Base-by-base conservation (phyloP, 1,140 invertebrate species). In the Eumaeus atala region DNA sequence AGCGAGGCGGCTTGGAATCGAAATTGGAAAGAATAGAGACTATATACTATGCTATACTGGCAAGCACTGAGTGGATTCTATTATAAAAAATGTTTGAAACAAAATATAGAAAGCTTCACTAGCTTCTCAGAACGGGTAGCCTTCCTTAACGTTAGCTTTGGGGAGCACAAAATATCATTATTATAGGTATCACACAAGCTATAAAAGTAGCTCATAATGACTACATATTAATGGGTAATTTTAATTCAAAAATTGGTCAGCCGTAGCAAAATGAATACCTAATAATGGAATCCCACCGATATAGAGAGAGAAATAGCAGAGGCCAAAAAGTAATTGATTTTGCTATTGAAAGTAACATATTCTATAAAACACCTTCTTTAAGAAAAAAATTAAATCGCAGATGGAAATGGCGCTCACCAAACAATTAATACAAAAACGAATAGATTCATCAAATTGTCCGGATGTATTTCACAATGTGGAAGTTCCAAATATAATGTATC, bases 321-420 rank as follows among this genome's bases (percentile, higher is more conserved):
- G 21, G 21, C 2, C 21, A 28, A 6, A 28, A 6, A 28, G 2
- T 28, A 2, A 37, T 66, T 9, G 33, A 60, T 4, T 66, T 55
- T 18, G 59, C 59, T 9, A 16, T 58, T 0, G 61, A 66, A 56
- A 33, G 60, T 38, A 65, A 59, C n/a, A 48, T n/a, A 61, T 3
- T 16, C 55, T 7, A 61, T 61, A 14, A 48, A 65, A 65, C 16
- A 59, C 59, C 9, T 59, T 48, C 0, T 65, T 58, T 36, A 52
- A 54, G 11, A 61, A 57, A 42, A 61, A n/a, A 58, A 48, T 18
- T 16, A 38, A 61, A 64, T 16, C 50, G 3, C 3, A 54, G 42
- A 48, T 48, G 40, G 55, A 55, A 33, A 8, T 55, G 53, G 53
- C 11, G 42, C 28, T 55, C 42, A 12, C 53, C 53, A 37, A 37